Conservation (phyloP, 2,113 vertebrate species). For the Neolamprologus longior region DNA sequence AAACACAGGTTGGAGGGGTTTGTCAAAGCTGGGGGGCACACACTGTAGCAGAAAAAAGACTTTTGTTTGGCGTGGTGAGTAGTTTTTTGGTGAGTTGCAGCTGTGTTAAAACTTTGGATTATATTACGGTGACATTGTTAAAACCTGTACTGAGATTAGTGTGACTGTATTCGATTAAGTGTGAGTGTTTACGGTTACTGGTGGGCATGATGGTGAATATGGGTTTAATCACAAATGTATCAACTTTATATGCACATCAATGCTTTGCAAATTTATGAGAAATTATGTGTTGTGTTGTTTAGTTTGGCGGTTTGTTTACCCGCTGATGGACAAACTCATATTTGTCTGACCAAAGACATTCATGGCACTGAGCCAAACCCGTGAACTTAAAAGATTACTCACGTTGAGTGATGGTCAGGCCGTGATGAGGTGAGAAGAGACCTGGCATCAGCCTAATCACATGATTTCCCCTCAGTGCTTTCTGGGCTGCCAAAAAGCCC, state of each 20-base stretch:
- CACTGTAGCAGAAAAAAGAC: background rate
- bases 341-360: background rate
- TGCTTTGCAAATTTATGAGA: background rate
- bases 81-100: background rate
- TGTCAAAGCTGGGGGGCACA: background rate
- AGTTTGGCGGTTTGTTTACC: background rate
- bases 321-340: slow-evolving; percentile 1
- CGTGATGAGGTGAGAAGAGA: slow-evolving; percentile 10
- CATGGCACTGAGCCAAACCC: background rate
- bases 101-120: background rate
- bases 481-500: slow-evolving; percentile 14
- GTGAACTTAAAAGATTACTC: background rate
- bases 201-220: background rate
- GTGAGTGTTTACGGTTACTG: background rate
- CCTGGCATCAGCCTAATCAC: slow-evolving; percentile 26
- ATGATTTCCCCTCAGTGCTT: slow-evolving; percentile 21
- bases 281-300: background rate
- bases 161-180: background rate
- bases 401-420: background rate
- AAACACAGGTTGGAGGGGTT: slow-evolving; percentile 25
- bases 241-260: background rate
- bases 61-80: slow-evolving; percentile 48
- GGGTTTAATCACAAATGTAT: background rate
- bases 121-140: background rate
- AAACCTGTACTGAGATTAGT: background rate